A percentile compares a stretch with the other conserved stretches of the same genome.
Evolutionary conservation across 1,140 invertebrate genomes (phyloP).

Genomic region (Caenorhabditis briggsae): DNA sequence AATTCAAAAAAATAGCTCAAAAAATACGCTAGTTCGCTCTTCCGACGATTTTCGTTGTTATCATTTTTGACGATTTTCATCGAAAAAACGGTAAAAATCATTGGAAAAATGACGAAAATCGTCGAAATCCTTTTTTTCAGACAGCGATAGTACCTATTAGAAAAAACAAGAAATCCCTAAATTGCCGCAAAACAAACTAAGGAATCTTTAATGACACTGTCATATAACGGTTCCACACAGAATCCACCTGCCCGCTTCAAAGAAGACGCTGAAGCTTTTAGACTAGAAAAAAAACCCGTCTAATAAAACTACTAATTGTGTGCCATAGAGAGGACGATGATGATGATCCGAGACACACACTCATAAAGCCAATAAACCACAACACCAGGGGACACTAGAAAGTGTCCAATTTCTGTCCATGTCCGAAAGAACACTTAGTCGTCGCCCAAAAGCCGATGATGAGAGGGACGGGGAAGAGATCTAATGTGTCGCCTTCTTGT

Average conservation of each 20-base stretch:
- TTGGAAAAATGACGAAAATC: no score
- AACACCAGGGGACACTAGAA: neutral
- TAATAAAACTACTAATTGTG: conserved; percentile 26
- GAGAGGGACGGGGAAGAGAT: neutral
- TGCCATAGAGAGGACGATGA: neutral
- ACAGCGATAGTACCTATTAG: no score
- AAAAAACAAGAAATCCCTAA: no score
- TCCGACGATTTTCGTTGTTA: no score
- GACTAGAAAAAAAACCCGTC: conserved; percentile 10
- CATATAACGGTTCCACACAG: no score
- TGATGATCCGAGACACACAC: neutral
- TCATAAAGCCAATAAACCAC: conserved; percentile 52
- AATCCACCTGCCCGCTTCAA: neutral
- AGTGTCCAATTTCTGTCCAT: neutral
- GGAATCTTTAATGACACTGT: no score
- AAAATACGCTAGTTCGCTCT: no score
- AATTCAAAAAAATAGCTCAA: no score
- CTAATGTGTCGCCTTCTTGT: conserved; percentile 27
- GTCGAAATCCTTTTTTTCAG: no score
- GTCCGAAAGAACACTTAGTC: conserved; percentile 18
- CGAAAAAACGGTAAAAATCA: no score
- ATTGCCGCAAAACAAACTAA: no score
- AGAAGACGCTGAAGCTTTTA: neutral
- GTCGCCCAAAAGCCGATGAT: neutral
- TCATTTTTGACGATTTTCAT: no score